Conservation (phyloP, 2,113 vertebrate genomes). For the Rhinopomastus cyanomelas region DNA sequence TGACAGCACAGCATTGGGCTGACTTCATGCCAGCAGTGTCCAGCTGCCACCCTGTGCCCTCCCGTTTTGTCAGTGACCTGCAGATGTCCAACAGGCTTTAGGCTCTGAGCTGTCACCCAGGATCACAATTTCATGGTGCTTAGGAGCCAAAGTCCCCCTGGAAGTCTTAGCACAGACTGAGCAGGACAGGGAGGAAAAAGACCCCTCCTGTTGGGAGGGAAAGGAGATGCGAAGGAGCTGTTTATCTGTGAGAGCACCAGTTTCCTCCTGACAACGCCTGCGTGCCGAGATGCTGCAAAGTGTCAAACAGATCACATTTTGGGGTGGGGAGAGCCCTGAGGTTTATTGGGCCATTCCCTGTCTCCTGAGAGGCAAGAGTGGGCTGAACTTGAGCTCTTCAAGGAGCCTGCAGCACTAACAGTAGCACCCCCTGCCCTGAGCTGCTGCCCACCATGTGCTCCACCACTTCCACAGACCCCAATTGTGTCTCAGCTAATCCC, state of each 20-base stretch:
- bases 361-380: background rate
- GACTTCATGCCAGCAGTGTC: background rate
- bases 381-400: background rate
- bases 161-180: background rate
- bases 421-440: background rate
- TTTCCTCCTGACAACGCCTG: background rate
- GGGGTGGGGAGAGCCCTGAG: background rate
- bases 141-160: background rate
- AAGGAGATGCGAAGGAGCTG: background rate
- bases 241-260: background rate
- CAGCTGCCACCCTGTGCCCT: rapidly evolving
- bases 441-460: background rate
- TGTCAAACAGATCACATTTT: background rate
- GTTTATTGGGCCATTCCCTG: background rate
- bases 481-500: conserved; percentile 18
- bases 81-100: background rate
- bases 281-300: background rate
- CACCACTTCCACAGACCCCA: background rate
- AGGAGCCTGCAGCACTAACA: rapidly evolving
- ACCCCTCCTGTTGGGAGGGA: background rate
- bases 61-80: background rate
- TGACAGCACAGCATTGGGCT: rapidly evolving
- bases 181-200: background rate
- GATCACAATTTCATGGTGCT: background rate
- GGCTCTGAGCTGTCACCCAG: background rate